These are phyloP conservation scores for Hydractinia symbiolongicarpus DNA, from an alignment of 30 jellyfish, hydroid and myxozoan species.

Conservation along the genomic window DNA sequence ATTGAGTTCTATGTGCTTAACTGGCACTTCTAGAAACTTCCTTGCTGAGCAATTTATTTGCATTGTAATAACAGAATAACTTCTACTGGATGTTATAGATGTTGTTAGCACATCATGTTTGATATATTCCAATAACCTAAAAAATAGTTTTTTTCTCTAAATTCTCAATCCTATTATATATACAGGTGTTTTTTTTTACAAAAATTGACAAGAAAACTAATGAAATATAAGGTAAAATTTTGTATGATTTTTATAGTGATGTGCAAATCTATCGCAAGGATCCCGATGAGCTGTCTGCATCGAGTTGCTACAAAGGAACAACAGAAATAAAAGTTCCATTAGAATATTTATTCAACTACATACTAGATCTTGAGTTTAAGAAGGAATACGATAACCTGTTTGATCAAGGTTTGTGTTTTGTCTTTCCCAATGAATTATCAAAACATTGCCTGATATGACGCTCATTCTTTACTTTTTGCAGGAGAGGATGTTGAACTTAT, in stretches of 20 bases:
- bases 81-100: too few species aligned
- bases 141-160: too few species aligned
- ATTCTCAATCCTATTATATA: too few species aligned
- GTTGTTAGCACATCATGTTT: too few species aligned
- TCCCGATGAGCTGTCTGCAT: slow-evolving; percentile 69
- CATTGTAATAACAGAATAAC: too few species aligned
- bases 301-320: slow-evolving; percentile 80
- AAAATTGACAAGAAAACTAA: too few species aligned
- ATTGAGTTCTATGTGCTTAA: too few species aligned
- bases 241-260: slow-evolving; percentile 37
- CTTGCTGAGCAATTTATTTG: too few species aligned
- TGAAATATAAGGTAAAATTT: too few species aligned
- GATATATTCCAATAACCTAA: too few species aligned
- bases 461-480: not conserved
- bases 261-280: slow-evolving; percentile 56
- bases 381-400: slow-evolving; percentile 79
- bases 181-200: too few species aligned
- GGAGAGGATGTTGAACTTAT: slow-evolving; percentile 31
- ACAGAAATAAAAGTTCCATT: slow-evolving; percentile 66
- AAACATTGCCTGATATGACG: not conserved
- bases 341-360: slow-evolving; percentile 52
- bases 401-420: slow-evolving; percentile 43
- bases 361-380: slow-evolving; percentile 51
- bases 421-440: not conserved
- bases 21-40: too few species aligned